These are phyloP conservation scores for Pachymerium ferrugineum DNA, from an alignment of 2,888 invertebrate genomes.

Conservation along the genomic window DNA sequence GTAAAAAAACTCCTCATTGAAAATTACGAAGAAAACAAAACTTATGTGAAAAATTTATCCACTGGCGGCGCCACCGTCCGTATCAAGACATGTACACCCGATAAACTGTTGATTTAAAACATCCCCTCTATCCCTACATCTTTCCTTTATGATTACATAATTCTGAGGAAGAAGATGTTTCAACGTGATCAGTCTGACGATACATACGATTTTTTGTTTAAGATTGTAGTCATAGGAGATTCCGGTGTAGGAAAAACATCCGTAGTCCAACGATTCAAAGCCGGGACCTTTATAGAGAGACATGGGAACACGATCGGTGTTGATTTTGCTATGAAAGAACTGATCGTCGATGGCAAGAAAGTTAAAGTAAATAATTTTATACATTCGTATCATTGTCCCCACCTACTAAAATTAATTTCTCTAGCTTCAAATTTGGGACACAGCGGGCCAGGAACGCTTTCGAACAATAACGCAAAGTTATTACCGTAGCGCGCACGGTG, in stretches of 20 bases:
- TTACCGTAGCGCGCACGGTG: conserved; percentile 93
- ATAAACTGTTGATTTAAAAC: too few relatives aligned
- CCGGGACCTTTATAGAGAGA: conserved; percentile 88
- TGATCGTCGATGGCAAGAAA: conserved; percentile 85
- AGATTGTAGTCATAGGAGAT: conserved; percentile 89
- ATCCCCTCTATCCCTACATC: too few relatives aligned
- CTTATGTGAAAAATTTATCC: too few relatives aligned
- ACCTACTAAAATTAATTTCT: conserved; percentile 40
- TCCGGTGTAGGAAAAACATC: conserved; percentile 89
- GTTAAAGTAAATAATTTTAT: conserved; percentile 68
- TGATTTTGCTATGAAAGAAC: conserved; percentile 97
- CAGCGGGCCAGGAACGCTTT: conserved; percentile 93
- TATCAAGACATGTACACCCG: too few relatives aligned
- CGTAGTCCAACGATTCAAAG: conserved; percentile 91
- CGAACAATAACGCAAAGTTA: conserved; percentile 95
- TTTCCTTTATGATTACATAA: too few relatives aligned
- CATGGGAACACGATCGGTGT: conserved; percentile 97
- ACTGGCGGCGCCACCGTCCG: too few relatives aligned
- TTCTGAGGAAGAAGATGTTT: conserved; percentile 4
- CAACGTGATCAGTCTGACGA: conserved; percentile 22
- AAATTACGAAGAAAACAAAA: too few relatives aligned
- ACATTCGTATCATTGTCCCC: neutral
- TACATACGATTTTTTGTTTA: conserved; percentile 74
- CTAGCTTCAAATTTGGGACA: conserved; percentile 93
- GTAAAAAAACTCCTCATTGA: too few relatives aligned